Evolutionary conservation across 2,888 invertebrate genomes (phyloP), one percentile per base, ranked within the genome.

Genomic region (Drosophila conformis): DNA sequence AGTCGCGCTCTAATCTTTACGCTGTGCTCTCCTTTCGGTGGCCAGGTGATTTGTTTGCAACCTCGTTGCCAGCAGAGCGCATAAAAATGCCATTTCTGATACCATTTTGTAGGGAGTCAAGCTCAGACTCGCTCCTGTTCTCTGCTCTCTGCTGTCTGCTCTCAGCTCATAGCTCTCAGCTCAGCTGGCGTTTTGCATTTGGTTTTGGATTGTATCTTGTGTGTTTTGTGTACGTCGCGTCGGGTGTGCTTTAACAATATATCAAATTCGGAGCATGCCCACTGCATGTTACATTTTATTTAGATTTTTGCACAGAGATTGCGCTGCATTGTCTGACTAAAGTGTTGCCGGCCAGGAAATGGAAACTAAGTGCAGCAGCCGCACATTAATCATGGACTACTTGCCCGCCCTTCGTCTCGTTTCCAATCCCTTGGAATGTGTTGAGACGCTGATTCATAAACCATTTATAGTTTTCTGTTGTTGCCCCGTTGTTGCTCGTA

Each of bases 331-430:
- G 68, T 78, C 80, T 80, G 78, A 72, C 64, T 72, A 64, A 62
- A 67, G 56, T 58, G 68, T 53, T 56, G 61, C 56, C 64, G 56
- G 78, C 58, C 68, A 77, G 80, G 74, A 83, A 84, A 76, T 74
- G 72, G 75, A 60, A 76, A 78, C 80, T 75, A 83, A 83, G 75
- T 86, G 85, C 85, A 84, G 75, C 77, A 82, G 73, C 87, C 82
- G 73, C 82, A 85, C 88, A 91, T 91, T 91, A 91, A 91, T 91
- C 91, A 91, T 90, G 77, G 60, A 31, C 67, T 67, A 15, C 48
- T 57, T 48, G 64, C 51, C 62, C 63, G 18, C 49, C 18, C 46
- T 25, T 10, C 49, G 10, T 49, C 53, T 31, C 49, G 25, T 62
- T 21, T 42, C 2, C 29, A 25, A 29, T 48, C 56, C 38, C 27